These are phyloP conservation scores for Rhabdomys dilectus DNA, from an alignment of 2,113 vertebrate genomes.

Conservation along the genomic window DNA sequence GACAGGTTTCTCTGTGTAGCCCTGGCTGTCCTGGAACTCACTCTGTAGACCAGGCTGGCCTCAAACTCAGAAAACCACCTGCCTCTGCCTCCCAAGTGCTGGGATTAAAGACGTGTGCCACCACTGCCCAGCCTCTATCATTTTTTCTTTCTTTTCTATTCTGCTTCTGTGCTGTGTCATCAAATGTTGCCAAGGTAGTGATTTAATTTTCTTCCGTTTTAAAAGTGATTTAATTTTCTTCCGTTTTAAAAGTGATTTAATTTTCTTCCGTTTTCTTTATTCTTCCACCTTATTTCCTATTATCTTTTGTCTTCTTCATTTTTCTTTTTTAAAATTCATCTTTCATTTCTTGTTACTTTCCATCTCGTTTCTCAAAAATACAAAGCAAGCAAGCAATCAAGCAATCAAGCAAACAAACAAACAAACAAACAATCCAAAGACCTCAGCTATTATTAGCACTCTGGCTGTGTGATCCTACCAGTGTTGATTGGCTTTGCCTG, in stretches of 20 bases:
- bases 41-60: no score
- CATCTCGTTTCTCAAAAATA: not conserved
- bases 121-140: no score
- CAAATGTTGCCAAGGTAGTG: not conserved
- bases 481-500: not conserved
- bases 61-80: no score
- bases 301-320: not conserved
- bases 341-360: not conserved
- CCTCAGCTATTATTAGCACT: not conserved
- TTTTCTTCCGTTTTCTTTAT: not conserved
- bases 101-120: no score
- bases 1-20: no score
- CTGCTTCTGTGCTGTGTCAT: not conserved
- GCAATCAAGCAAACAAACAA: no score
- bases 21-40: no score
- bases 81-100: no score
- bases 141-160: not conserved
- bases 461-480: not conserved
- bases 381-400: not conserved
- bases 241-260: not conserved
- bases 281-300: not conserved
- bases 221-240: no score
- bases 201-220: not conserved
- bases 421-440: not conserved
- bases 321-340: not conserved